Evolutionary conservation across 2,888 invertebrate species (phyloP), one percentile per base, ranked within the genome.

Genomic region (Calameuta pallipes): DNA sequence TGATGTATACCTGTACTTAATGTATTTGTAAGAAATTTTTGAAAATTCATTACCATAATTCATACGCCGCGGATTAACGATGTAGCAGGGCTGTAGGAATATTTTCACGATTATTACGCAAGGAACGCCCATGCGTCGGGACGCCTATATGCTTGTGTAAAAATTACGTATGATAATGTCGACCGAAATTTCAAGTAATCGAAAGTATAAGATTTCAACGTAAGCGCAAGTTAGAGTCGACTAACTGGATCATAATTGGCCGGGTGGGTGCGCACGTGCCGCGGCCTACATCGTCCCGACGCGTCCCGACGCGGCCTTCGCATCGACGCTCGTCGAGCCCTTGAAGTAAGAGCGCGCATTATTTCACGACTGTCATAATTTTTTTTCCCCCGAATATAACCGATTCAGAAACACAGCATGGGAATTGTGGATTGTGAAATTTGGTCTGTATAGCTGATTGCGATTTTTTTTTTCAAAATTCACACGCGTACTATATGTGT

Each of bases 151-250:
- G 23, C 2, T 23, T 9, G 2, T 56, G 56, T 9, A 78, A 37
- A 78, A 78, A 4, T 75, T 75, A 78, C 76, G 78, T 82, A 83
- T 80, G 83, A 73, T 81, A 82, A 83, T 81, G 76, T 75, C 80
- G 81, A 81, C 79, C 80, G 81, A 81, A 80, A 82, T 81, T 78
- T 79, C 77, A 75, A 71, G 79, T 81, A 81, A 81, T 81, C 79
- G 79, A 82, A 80, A 78, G 76, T 73, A 30, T 69, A 4, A 31
- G 1, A 34, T 13, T 34, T 31, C 13, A 23, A 34, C 71, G 33
- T 12, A 15, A 11, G 4, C 12, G 12, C 33, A 31, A 33, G 71
- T 31, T 71, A 30, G 33, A 31, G 15, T 69, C 74, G 77, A 78
- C 76, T 81, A 81, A 81, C 81, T 79, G 78, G 79, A 79, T 79